Base-by-base conservation (phyloP, 2,113 vertebrate species). In the Clarias magur region DNA sequence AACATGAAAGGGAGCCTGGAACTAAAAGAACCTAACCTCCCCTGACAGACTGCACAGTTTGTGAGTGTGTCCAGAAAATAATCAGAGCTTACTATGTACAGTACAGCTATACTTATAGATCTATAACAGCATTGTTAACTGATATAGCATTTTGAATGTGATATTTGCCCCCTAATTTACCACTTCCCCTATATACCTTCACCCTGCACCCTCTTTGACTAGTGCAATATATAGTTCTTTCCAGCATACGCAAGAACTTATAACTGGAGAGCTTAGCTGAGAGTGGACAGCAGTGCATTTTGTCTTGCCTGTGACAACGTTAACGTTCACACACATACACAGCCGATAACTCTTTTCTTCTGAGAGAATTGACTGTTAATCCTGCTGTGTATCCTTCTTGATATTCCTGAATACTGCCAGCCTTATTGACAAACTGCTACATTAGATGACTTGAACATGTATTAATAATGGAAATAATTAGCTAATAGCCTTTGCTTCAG, bases 371-470 rank as follows among this genome's bases (percentile, higher is more conserved):
- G 90, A 89, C 89, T 87, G 88, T 87, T 94, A 93, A 93, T 94
- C 93, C 87, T 81, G 86, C 86, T 84, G 90, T 88, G 88, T 91
- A 90, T 90, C 86, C 88, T 88, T 84, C 87, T 89, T 93, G 92
- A 93, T 90, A 92, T 93, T 88, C 88, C 84, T 91, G 89, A 89
- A 91, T 92, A 89, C 83, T 86, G 89, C 88, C 85, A 85, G 89
- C 89, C 91, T 93, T 91, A 93, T 91, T 90, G 92, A 92, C 92
- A 91, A 92, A 92, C 87, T 80, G 88, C 88, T 91, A 84, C 85
- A 89, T 23, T 75, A 86, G 81, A 88, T 82, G 87, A 86, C 57
- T 91, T 91, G 89, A 85, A 88, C 89, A 88, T 86, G 88, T 92
- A 91, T 93, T 92, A 92, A 88, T 86, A 70, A 84, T 57, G 75